These are phyloP conservation scores for Orchesella cincta DNA, from an alignment of 1,140 invertebrate species.

Conservation along the genomic window DNA sequence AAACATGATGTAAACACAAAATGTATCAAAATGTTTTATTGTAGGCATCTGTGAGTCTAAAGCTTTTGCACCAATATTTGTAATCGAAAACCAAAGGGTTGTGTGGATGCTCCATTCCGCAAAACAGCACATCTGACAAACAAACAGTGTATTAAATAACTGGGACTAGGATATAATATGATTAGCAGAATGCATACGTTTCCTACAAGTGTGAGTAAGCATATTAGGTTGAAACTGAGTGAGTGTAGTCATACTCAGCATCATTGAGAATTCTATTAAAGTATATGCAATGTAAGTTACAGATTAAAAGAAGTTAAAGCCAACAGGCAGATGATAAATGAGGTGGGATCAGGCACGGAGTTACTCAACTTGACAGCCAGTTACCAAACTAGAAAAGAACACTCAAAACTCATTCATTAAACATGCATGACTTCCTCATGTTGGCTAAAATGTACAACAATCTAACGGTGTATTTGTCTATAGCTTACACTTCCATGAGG, in stretches of 20 bases:
- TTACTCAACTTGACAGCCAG: constrained; percentile 28
- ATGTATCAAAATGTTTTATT: background rate
- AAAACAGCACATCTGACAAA: constrained; percentile 1
- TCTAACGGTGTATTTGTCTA: no score
- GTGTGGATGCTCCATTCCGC: background rate
- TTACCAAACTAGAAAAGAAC: constrained; percentile 14
- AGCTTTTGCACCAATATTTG: background rate
- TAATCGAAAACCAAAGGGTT: constrained; percentile 1
- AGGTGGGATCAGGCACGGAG: constrained; percentile 41
- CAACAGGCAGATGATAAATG: constrained; percentile 40
- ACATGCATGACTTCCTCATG: constrained; percentile 4
- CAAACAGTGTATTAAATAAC: background rate
- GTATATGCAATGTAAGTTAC: background rate
- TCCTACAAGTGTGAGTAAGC: background rate
- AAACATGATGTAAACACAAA: background rate
- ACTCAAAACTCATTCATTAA: constrained; percentile 29
- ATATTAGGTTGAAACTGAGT: background rate
- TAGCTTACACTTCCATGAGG: no score
- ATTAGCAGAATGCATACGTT: background rate
- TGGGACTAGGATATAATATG: background rate
- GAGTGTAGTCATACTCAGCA: background rate
- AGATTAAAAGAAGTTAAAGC: constrained; percentile 30
- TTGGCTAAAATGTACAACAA: background rate
- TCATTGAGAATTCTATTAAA: no score
- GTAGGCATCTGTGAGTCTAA: no score